A percentile compares a stretch with the other conserved stretches of the same genome.
Conservation (phyloP, 2,113 vertebrate species). For the Manacus vitellinus region DNA sequence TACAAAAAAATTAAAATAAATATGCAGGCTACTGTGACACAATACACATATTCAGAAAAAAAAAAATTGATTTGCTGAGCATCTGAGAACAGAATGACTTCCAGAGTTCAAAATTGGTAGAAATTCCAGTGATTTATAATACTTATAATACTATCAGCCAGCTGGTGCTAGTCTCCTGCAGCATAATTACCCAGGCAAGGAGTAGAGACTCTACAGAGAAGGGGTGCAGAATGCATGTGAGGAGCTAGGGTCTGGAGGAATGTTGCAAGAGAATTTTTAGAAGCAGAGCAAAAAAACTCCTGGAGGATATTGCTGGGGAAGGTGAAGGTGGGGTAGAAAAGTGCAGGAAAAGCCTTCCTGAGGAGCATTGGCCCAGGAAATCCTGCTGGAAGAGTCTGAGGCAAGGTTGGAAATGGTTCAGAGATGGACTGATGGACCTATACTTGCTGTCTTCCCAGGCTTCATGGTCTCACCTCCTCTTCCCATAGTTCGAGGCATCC, state of each 20-base stretch:
- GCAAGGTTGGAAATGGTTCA: not conserved
- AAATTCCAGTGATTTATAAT: not conserved
- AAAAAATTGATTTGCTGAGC: not conserved
- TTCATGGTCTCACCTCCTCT: not conserved
- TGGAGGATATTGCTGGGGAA: not conserved
- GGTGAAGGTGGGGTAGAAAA: not conserved
- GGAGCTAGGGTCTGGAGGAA: not conserved
- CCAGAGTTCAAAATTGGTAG: not conserved
- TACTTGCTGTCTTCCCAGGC: accelerated
- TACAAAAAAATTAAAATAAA: not conserved
- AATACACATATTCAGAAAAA: not conserved
- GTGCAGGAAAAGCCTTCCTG: not conserved
- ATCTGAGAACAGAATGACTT: not conserved
- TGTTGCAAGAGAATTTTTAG: not conserved
- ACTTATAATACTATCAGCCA: not conserved
- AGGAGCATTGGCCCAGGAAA: not conserved
- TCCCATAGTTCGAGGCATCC: not conserved
- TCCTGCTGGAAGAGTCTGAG: not conserved
- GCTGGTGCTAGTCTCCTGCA: not conserved
- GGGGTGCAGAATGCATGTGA: accelerated
- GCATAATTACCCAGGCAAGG: not conserved
- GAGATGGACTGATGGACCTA: not conserved
- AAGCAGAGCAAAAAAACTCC: not conserved
- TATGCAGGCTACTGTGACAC: not conserved
- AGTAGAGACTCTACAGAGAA: not conserved